Evolutionary conservation across 2,797 vertebrate genomes (phyloP).

Genomic region (Oceanodroma leucorhoa): DNA sequence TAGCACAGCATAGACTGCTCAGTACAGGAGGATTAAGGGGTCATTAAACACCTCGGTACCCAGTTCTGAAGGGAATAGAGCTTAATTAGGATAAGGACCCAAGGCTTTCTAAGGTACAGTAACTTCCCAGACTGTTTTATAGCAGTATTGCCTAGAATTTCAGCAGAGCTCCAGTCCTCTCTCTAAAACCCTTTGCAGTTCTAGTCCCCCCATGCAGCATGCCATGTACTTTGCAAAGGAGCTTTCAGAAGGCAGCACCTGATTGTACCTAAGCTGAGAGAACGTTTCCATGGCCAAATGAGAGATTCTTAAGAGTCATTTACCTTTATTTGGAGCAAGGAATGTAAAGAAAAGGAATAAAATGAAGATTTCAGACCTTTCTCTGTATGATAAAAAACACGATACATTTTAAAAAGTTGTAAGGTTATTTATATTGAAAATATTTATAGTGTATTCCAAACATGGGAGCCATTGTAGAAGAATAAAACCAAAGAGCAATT

Average conservation of each 20-base stretch:
- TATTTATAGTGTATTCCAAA: not conserved
- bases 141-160: not conserved
- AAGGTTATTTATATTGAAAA: not conserved
- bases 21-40: not conserved
- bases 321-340: not conserved
- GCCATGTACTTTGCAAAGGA: not conserved
- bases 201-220: not conserved
- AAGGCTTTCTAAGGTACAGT: not conserved
- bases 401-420: not conserved
- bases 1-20: not conserved
- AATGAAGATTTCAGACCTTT: not conserved
- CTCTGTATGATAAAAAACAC: not conserved
- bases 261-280: not conserved
- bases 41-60: conserved; percentile 17
- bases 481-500: not conserved
- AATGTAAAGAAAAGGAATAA: not conserved
- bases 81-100: conserved; percentile 18
- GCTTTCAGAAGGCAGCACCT: not conserved
- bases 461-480: not conserved
- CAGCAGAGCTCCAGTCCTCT: not conserved
- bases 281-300: not conserved
- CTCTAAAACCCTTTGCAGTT: not conserved
- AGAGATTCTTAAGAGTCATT: not conserved
- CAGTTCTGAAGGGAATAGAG: not conserved
- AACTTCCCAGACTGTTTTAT: not conserved